A percentile compares a stretch with the other conserved stretches of the same genome.
Conservation (phyloP, 2,113 vertebrate genomes). For the Leuciscus idus region DNA sequence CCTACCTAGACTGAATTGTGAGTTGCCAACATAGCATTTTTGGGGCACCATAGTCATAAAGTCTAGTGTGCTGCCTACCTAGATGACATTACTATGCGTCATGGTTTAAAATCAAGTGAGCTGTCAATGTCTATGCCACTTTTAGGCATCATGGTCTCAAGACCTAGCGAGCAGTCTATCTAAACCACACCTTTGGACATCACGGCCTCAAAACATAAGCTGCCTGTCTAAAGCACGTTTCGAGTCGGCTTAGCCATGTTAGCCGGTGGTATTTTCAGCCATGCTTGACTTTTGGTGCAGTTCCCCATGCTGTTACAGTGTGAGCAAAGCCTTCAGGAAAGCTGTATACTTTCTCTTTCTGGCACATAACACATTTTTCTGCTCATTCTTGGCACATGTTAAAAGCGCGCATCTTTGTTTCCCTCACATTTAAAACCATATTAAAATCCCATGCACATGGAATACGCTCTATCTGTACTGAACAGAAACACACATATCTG, state of each 20-base stretch:
- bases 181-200: neutral
- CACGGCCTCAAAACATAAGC: neutral
- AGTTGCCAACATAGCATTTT: neutral
- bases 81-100: neutral
- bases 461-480: neutral
- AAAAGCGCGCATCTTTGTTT: neutral
- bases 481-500: neutral
- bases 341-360: slow-evolving; percentile 4
- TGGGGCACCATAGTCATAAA: neutral
- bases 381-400: neutral
- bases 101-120: neutral
- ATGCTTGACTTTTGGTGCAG: too few relatives aligned
- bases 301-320: slow-evolving; percentile 2
- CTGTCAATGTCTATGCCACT: neutral
- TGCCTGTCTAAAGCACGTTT: neutral
- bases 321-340: slow-evolving; percentile 5
- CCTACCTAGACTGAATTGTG: neutral
- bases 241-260: neutral
- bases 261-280: neutral
- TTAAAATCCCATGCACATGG: neutral
- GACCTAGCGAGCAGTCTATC: neutral
- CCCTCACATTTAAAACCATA: slow-evolving; percentile 16
- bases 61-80: neutral
- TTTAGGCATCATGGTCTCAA: neutral
- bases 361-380: slow-evolving; percentile 9